Evolutionary conservation across 2,113 vertebrate genomes (phyloP), one percentile per base, ranked within the genome.

Genomic region (Oncorhynchus kisutch): DNA sequence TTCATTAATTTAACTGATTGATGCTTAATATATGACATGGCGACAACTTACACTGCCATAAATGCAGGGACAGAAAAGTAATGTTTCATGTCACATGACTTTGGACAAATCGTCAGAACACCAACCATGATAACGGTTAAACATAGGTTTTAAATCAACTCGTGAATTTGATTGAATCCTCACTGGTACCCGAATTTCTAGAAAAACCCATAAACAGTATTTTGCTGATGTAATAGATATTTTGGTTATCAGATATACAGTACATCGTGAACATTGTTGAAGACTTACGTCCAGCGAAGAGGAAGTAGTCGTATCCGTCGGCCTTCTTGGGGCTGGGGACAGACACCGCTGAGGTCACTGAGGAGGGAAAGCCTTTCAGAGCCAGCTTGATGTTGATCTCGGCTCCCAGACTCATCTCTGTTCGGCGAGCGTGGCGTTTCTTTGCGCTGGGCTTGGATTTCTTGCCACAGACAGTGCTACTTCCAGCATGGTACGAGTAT

Each of bases 201-300:
- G 39, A 45, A 45, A 45, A 9, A 45, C 39, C 39, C 39, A 9
- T 9, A 45, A 45, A 45, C 39, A 45, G 39, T 45, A 45, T 45
- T 45, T 45, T 45, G 9, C 39, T 45, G 9, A 45, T 45, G 39
- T 11, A 11, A 45, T 45, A 45, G 39, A 45, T 11, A 12, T 45
- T 45, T 45, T 45, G 39, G 39, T 45, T 11, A 25, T 65, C 24
- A 65, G 62, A 13, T 25, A 3, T 12, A 65, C 62, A 65, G 62
- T n/a, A 65, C 22, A 25, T 24, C 12, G 13, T 27, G 24, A 29
- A 27, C 25, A 16, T 67, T 67, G 27, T 67, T 1, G 16, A 18
- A 54, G 51, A 73, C 92, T 90, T 90, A 96, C 95, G 93, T 78
- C 91, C 93, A 54, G 94, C 93, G 88, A 96, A 91, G 76, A 94